Conservation (phyloP, 2,113 vertebrate genomes). For the Danionella cerebrum region DNA sequence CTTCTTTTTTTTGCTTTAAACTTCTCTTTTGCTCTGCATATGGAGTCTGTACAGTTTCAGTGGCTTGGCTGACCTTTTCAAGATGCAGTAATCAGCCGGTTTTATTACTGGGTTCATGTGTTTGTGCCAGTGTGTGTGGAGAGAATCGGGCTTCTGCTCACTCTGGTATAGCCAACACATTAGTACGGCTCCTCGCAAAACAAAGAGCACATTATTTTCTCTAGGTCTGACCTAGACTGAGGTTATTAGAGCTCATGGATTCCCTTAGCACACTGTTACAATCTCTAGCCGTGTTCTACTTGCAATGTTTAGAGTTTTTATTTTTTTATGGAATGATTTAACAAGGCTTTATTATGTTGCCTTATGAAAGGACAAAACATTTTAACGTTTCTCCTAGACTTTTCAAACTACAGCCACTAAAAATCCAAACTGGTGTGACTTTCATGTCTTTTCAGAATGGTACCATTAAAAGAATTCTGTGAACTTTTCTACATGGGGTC, state of each 20-base stretch:
- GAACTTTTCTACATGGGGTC: too few relatives aligned
- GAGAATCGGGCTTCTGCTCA: slow-evolving; percentile 17
- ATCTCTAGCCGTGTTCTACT: neutral
- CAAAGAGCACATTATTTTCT: slow-evolving; percentile 10
- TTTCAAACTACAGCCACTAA: too few relatives aligned
- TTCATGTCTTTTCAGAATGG: too few relatives aligned
- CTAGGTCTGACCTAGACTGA: neutral
- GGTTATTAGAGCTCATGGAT: slow-evolving; percentile 7
- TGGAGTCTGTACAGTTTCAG: slow-evolving; percentile 16
- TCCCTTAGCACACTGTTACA: neutral
- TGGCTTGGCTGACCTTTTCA: slow-evolving; percentile 24
- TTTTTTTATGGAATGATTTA: neutral
- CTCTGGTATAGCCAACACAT: slow-evolving; percentile 13
- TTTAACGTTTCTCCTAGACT: too few relatives aligned
- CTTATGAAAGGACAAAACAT: too few relatives aligned
- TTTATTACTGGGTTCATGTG: neutral
- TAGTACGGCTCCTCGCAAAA: neutral
- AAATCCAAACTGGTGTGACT: too few relatives aligned
- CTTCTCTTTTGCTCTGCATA: neutral
- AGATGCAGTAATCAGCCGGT: slow-evolving; percentile 1
- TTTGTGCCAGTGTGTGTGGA: slow-evolving; percentile 10
- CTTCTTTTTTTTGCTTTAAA: neutral
- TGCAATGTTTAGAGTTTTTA: neutral
- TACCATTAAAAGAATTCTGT: too few relatives aligned
- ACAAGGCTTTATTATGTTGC: neutral